Evolutionary conservation across 2,888 invertebrate species (phyloP).

Genomic region (Drosophila kambysellisi): DNA sequence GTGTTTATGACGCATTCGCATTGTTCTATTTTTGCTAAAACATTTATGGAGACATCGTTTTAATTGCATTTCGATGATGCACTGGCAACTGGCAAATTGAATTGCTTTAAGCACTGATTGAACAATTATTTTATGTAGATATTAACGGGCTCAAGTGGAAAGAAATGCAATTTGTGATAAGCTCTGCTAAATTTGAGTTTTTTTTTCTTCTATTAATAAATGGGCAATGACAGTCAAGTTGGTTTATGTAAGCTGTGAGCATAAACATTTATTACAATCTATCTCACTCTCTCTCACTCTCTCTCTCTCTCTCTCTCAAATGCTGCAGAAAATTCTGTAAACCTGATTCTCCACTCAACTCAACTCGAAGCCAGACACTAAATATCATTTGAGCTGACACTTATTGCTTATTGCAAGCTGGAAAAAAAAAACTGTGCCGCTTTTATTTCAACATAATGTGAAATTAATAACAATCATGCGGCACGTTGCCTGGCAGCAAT

Average conservation of each 20-base stretch:
- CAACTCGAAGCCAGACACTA: conserved; percentile 56
- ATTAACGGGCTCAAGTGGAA: not conserved
- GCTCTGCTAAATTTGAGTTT: not conserved
- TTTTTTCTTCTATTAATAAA: not conserved
- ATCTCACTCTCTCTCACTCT: not conserved
- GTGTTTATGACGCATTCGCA: conserved; percentile 64
- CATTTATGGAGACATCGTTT: conserved; percentile 47
- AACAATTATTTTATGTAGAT: conserved; percentile 11
- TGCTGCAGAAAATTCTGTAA: not conserved
- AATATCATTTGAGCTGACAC: conserved; percentile 76
- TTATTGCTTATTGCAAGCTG: conserved; percentile 75
- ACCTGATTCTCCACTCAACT: conserved; percentile 5
- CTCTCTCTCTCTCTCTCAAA: not conserved
- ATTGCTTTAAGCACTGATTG: conserved; percentile 20
- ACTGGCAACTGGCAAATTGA: conserved; percentile 17
- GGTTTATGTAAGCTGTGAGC: not conserved
- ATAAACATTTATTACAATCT: conserved; percentile 28
- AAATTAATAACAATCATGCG: conserved; percentile 81
- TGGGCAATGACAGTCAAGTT: not conserved
- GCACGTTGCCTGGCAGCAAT: conserved; percentile 64
- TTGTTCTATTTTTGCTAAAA: conserved; percentile 49
- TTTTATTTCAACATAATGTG: conserved; percentile 67
- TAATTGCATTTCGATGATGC: conserved; percentile 66
- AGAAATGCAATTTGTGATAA: conserved; percentile 1
- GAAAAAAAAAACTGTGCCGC: conserved; percentile 24